Evolutionary conservation across 2,113 vertebrate genomes (phyloP), one percentile per base, ranked within the genome.

Genomic region (Calidris pygmaea): DNA sequence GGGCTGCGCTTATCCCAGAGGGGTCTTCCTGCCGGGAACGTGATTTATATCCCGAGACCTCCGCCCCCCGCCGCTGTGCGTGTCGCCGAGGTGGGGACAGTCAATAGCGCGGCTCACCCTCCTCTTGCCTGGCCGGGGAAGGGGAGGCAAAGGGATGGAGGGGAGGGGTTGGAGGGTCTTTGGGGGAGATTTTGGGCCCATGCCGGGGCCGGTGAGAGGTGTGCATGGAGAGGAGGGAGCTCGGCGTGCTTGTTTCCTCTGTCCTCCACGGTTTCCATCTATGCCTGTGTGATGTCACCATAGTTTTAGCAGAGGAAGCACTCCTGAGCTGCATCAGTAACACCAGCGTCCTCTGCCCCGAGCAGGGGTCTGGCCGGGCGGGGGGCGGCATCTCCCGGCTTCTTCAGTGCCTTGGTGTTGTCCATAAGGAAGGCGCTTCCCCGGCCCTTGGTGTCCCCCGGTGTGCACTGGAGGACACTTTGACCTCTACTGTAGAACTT

Each of bases 271-370:
- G 48, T 30, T n/a, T 66, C 68, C 72, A 45, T 32, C 39, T 3
- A 7, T 1, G 8, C 41, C 37, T 24, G 30, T n/a, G 35, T 14
- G 58, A 11, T 17, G 21, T 34, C 4, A 1, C 9, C 0, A 0
- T 29, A 26, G 66, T 39, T 79, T 48, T 9, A 35, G 73, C 63
- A 47, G 60, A 52, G 63, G 59, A 15, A 74, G 43, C 15, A 4
- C 39, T 41, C 29, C 7, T 0, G 81, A 22, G 74, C 3, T 10
- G 56, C 56, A 3, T 8, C 13, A 24, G 43, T 76, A 41, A 6
- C 20, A 30, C 1, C 5, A 0, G 73, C 0, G 4, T 21, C 71
- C 41, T 29, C 85, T 35, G 58, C 39, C 20, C 56, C 5, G 41
- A 5, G 23, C 6, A 1, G 30, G 3, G 55, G 37, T 20, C 35